Evolutionary conservation across 2,888 invertebrate species (phyloP), one percentile per base, ranked within the genome.

Genomic region (Tryphoninae sp.): DNA sequence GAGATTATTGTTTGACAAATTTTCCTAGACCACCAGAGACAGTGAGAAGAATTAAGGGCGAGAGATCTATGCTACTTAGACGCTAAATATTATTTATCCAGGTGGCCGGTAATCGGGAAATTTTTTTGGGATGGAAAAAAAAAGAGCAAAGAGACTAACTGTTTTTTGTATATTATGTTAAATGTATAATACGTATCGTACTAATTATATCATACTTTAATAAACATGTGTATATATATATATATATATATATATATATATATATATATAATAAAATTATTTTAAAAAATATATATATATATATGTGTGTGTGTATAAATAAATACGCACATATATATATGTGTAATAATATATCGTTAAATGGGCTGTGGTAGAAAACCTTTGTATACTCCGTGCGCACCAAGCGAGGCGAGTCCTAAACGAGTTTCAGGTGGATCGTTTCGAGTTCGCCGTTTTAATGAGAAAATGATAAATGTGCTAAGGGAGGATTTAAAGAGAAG

Each of bases 311-410:
- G 2, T n/a, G 26, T n/a, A 51, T 13, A 33, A 26, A 72, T 51
- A 79, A 23, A 58, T 7, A 58, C 11, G 42, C 42, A 58, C 42
- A 68, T 62, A 79, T 68, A 79, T 62, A 69, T 53, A 84, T 85
- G 86, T 78, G 85, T 84, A 85, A 83, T 83, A 83, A 86, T 87
- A 88, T 89, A 89, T 90, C 89, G 88, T 90, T 90, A 89, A 90
- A 90, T 90, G 89, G 91, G 90, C 91, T 91, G 91, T 91, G 91
- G 90, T 90, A 90, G 88, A 89, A 82, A 87, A 90, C 86, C 88
- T 89, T 89, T 89, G 87, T 90, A 89, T 89, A 90, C 87, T 87
- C 84, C 83, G 85, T 84, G 85, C 80, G 83, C 81, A 81, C 82
- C 74, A 58, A 78, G 80, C 78, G 72, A 68, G 62, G 80, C 72